Evolutionary conservation across 2,888 invertebrate genomes (phyloP), one percentile per base, ranked within the genome.

Genomic region (Synergus japonicus): DNA sequence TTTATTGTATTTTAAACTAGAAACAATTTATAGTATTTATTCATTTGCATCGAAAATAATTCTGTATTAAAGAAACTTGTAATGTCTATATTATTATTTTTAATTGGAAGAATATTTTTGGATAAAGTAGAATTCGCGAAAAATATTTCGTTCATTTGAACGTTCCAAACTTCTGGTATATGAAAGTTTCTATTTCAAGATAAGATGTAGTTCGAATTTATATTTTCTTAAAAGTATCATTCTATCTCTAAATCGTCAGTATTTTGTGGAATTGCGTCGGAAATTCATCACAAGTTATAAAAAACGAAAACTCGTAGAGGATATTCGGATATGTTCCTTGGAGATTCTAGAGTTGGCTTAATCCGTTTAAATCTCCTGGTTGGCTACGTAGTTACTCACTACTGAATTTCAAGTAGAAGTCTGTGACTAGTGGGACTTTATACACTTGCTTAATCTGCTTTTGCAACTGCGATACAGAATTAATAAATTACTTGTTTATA

Each of bases 291-390:
- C 15, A 37, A 37, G 49, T 73, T 49, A 54, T 37, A 73, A 73
- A 54, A 49, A 73, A 73, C 54, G 41, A n/a, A 37, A 73, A 73
- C 29, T 49, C 54, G 54, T 58, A 58, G 54, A 73, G 73, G 54
- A 58, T 73, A 73, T 73, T 73, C 73, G 73, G 73, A 73, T 73
- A 73, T 73, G 54, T 73, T 73, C 73, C 73, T 73, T 73, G 73
- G 73, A 73, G 73, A 73, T 73, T 73, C 73, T 49, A 41, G 73
- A 73, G 73, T 73, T 73, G 37, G 54, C 73, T 58, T 73, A 49
- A 54, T 54, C 73, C 73, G 10, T 54, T 73, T 54, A 73, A 73
- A 54, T 54, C 54, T 54, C 73, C 73, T 37, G 29, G 41, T 54
- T 49, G 73, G 54, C 73, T 73, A 58, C 73, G 49, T 73, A 73